These are phyloP conservation scores for Drosophila pseudoananassae DNA, from an alignment of 1,140 invertebrate species.

Conservation along the genomic window DNA sequence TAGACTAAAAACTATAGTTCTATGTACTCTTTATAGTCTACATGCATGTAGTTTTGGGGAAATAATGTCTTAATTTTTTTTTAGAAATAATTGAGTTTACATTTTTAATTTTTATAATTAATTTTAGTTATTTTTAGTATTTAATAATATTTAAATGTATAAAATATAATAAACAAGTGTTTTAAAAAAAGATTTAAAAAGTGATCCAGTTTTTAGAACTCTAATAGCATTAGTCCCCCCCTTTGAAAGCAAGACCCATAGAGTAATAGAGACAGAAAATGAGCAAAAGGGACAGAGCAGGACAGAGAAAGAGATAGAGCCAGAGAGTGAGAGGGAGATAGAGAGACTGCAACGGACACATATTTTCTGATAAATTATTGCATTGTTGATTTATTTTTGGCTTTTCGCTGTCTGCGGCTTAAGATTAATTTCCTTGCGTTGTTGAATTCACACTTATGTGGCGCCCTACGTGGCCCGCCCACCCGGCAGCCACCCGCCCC, in stretches of 20 bases:
- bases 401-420: constrained; percentile 82
- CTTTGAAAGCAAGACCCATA: neutral
- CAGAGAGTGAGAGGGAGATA: constrained; percentile 5
- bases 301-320: neutral
- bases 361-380: constrained; percentile 83
- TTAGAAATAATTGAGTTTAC: neutral
- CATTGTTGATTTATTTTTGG: constrained; percentile 83
- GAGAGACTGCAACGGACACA: constrained; percentile 73
- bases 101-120: neutral
- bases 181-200: neutral
- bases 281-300: neutral
- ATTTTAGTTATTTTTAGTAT: neutral
- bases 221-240: neutral
- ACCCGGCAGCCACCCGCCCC: neutral
- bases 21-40: too few species aligned
- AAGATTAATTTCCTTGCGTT: constrained; percentile 83
- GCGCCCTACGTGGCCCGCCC: constrained; percentile 1
- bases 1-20: too few species aligned
- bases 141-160: neutral
- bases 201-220: neutral
- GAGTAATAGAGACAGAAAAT: neutral
- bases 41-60: neutral
- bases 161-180: too few species aligned
- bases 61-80: neutral
- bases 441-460: constrained; percentile 78